Evolutionary conservation across 2,888 invertebrate species (phyloP).

Genomic region (Drosophila paranaensis): DNA sequence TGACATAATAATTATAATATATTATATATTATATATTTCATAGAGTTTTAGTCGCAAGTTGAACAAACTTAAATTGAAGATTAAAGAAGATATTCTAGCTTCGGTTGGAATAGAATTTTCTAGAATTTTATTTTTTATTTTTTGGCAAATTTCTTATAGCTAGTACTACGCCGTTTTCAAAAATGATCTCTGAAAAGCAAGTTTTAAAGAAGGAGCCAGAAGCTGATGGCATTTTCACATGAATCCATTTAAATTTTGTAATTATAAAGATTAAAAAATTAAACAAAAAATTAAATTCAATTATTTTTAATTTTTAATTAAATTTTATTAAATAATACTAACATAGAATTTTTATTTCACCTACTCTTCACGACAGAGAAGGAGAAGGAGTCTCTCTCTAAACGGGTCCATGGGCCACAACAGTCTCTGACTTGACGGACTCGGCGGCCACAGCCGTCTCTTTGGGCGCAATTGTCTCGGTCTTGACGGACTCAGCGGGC

Average conservation of each 20-base stretch:
- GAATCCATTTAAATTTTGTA: not conserved
- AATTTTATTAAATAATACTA: slow-evolving; percentile 37
- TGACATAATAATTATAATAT: slow-evolving; percentile 1
- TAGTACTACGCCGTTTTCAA: no score
- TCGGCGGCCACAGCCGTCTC: not conserved
- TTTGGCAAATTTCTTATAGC: no score
- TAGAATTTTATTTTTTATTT: no score
- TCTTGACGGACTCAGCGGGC: not conserved
- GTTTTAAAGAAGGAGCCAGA: not conserved
- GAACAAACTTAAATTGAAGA: not conserved
- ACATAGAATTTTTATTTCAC: not conserved
- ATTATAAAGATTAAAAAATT: no score
- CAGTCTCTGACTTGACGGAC: not conserved
- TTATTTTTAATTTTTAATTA: not conserved
- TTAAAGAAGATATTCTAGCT: no score
- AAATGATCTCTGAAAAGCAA: not conserved
- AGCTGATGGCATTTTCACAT: not conserved
- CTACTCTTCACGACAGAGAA: no score
- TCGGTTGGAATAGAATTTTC: no score
- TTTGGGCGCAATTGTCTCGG: no score
- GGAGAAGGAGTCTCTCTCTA: no score
- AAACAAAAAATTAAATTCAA: not conserved
- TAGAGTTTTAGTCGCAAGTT: no score
- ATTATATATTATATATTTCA: not conserved
- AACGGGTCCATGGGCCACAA: not conserved